Percentiles rank a stretch among this genome's conserved stretches.
phyloP scores from a whole-genome alignment of 2,113 vertebrate species.

The Phoenicopterus ruber region DNA sequence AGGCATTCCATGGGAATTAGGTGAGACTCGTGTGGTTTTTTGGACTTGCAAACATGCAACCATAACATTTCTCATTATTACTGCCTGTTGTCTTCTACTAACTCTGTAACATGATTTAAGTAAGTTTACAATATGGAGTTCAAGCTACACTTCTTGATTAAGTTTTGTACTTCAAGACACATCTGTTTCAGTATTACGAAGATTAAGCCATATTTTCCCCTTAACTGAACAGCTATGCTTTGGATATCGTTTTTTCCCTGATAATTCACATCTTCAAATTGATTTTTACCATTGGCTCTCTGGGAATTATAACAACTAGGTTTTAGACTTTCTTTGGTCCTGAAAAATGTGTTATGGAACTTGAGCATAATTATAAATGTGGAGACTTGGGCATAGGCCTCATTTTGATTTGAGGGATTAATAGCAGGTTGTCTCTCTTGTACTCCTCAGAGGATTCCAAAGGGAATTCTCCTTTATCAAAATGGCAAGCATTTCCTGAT shows the following conservation, averaged over 20 bases:
- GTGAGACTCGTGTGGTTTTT: not conserved
- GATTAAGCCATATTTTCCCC: not conserved
- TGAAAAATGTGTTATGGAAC: conserved; percentile 14
- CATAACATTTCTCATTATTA: not conserved
- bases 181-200: not conserved
- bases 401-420: conserved; percentile 24
- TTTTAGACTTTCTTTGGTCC: not conserved
- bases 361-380: not conserved
- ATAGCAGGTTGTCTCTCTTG: conserved; percentile 9
- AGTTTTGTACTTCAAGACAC: not conserved
- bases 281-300: conserved; percentile 23
- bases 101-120: not conserved
- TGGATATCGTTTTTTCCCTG: not conserved
- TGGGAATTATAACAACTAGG: not conserved
- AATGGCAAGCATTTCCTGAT: conserved; percentile 26
- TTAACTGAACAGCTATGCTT: not conserved
- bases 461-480: conserved; percentile 43
- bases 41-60: not conserved
- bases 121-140: not conserved
- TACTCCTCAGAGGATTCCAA: conserved; percentile 10
- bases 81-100: not conserved
- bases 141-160: not conserved
- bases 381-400: not conserved
- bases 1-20: not conserved
- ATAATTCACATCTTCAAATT: not conserved